phyloP scores from a whole-genome alignment of 2,797 vertebrate species.

The Botia almorhae region DNA sequence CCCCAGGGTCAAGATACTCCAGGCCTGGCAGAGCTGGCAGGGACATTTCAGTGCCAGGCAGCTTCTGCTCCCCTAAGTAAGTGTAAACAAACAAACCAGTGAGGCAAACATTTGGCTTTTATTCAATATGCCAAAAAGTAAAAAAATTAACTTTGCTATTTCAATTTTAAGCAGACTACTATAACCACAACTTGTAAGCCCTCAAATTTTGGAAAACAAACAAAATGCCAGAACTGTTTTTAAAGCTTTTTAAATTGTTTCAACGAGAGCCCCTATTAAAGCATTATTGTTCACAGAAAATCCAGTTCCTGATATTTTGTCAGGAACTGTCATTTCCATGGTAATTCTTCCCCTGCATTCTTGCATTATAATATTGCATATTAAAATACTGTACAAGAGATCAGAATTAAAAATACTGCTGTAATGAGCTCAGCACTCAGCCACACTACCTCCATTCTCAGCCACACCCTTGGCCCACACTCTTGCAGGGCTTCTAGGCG shows the following conservation, averaged over 20 bases:
- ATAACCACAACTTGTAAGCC: neutral
- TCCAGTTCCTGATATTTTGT: no score
- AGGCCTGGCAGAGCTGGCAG: conserved; percentile 84
- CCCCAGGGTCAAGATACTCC: conserved; percentile 88
- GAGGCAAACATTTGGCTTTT: neutral
- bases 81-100: neutral
- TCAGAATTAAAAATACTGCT: neutral
- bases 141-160: neutral
- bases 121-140: neutral
- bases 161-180: neutral
- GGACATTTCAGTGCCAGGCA: conserved; percentile 74
- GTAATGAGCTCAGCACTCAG: conserved; percentile 62
- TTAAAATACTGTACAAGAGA: neutral
- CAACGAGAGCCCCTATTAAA: no score
- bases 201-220: neutral
- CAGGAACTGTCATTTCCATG: no score
- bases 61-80: conserved; percentile 79
- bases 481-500: conserved; percentile 77
- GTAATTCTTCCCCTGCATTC: no score
- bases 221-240: no score
- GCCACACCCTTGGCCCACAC: conserved; percentile 70
- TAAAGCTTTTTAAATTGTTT: no score
- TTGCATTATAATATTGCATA: neutral
- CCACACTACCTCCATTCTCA: conserved; percentile 77
- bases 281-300: no score